phyloP scores from a whole-genome alignment of 2,113 vertebrate species.

The Illadopsis cleaveri region DNA sequence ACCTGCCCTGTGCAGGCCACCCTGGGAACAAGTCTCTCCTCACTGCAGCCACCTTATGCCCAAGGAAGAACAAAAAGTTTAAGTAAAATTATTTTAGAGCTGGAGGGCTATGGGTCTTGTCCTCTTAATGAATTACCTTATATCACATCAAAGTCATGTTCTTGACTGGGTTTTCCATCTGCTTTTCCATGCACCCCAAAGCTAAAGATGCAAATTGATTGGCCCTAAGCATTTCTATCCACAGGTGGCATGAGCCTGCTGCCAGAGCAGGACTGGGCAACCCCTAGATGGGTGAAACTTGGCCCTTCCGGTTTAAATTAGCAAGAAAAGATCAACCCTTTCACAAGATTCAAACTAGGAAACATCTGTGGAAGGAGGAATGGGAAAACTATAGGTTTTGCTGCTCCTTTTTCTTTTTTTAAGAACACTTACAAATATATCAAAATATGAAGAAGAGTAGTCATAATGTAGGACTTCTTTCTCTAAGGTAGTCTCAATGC shows the following conservation, averaged over 20 bases:
- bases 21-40: neutral
- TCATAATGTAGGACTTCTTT: slow-evolving; percentile 91
- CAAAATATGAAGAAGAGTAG: slow-evolving; percentile 93
- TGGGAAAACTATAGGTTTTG: neutral
- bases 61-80: neutral
- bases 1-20: neutral
- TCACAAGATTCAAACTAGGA: neutral
- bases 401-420: neutral
- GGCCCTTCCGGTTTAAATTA: neutral
- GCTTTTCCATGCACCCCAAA: fast-evolving
- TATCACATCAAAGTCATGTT: neutral
- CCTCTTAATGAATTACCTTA: neutral
- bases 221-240: neutral
- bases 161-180: neutral
- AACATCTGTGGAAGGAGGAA: neutral
- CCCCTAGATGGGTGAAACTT: neutral
- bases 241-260: neutral
- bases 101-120: neutral
- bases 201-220: neutral
- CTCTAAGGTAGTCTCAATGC: slow-evolving; percentile 83
- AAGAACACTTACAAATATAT: slow-evolving; percentile 91
- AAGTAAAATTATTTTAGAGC: neutral
- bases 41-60: neutral
- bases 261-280: neutral
- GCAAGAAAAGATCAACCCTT: neutral